These are phyloP conservation scores for Jordanella pulchra DNA, from an alignment of 2,797 vertebrate genomes.

Conservation along the genomic window DNA sequence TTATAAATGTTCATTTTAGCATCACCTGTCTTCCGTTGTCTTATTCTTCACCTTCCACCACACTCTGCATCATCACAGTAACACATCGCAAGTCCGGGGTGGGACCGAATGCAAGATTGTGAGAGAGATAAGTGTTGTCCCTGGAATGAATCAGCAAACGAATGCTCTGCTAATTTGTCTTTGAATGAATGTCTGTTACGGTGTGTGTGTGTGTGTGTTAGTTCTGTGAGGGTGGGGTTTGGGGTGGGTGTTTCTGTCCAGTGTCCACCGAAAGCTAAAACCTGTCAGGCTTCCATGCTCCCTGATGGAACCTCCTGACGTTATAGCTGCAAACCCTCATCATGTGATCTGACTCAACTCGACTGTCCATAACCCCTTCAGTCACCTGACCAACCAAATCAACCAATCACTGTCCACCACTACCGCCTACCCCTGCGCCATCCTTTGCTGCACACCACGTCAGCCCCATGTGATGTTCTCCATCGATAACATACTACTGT, in stretches of 20 bases:
- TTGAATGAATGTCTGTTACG: slow-evolving; percentile 5
- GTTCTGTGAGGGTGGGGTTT: slow-evolving; percentile 54
- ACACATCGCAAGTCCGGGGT: slow-evolving; percentile 86
- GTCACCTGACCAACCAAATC: slow-evolving; percentile 81
- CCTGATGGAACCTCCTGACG: slow-evolving; percentile 83
- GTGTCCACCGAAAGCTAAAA: slow-evolving; percentile 85
- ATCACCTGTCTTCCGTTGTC: slow-evolving; percentile 97
- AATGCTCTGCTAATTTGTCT: slow-evolving; percentile 21
- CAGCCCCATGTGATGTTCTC: slow-evolving; percentile 85
- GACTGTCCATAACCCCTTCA: slow-evolving; percentile 83
- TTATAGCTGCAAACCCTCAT: slow-evolving; percentile 86
- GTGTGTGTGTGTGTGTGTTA: slow-evolving; percentile 28
- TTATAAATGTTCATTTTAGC: slow-evolving; percentile 98
- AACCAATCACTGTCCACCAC: slow-evolving; percentile 84
- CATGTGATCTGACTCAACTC: slow-evolving; percentile 84
- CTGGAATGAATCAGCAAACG: slow-evolving; percentile 51
- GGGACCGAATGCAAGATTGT: slow-evolving; percentile 50
- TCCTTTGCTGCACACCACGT: slow-evolving; percentile 81
- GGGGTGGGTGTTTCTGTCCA: slow-evolving; percentile 81
- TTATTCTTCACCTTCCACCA: slow-evolving; percentile 90
- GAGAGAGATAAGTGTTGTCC: slow-evolving; percentile 28
- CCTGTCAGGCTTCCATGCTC: slow-evolving; percentile 83
- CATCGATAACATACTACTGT: slow-evolving; percentile 86
- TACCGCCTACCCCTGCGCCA: slow-evolving; percentile 78
- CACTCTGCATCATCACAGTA: slow-evolving; percentile 88